Conservation (phyloP, 2,113 vertebrate genomes). For the Cebidichthys violaceus region DNA sequence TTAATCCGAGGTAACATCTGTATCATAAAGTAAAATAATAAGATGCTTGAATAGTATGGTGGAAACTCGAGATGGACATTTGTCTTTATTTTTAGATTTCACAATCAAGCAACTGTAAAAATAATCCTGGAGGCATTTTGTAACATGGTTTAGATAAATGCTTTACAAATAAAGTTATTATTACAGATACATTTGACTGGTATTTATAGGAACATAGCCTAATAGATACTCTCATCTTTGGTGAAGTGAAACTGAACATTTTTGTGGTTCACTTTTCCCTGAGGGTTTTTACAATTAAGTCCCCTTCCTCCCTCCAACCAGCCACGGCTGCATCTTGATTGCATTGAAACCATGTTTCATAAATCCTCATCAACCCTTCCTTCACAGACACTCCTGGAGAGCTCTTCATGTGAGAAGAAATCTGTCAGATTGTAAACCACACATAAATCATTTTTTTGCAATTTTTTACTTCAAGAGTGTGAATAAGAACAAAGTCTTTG, state of each 20-base stretch:
- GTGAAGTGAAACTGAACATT: conserved; percentile 42
- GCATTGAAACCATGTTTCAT: conserved; percentile 68
- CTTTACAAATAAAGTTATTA: background rate
- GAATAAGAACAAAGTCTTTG: background rate
- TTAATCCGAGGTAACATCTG: background rate
- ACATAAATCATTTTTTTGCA: conserved; percentile 53
- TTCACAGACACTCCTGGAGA: conserved; percentile 51
- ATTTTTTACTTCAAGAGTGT: conserved; percentile 29
- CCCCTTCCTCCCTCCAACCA: conserved; percentile 61
- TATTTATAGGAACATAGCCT: background rate
- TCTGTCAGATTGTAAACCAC: conserved; percentile 60
- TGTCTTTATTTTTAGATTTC: background rate
- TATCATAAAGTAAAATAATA: too few relatives aligned
- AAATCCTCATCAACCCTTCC: conserved; percentile 33
- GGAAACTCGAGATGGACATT: background rate
- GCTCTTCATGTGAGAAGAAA: conserved; percentile 42
- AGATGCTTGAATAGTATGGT: background rate
- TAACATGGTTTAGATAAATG: background rate
- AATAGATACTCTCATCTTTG: conserved; percentile 9
- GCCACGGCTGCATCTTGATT: conserved; percentile 68
- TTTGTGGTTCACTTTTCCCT: conserved; percentile 60
- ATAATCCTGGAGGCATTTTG: background rate
- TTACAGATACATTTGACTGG: background rate
- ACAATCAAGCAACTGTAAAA: background rate
- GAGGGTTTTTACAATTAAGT: conserved; percentile 60